These are phyloP conservation scores for Lasioglossum baleicum DNA, from an alignment of 1,140 invertebrate species.

Conservation along the genomic window DNA sequence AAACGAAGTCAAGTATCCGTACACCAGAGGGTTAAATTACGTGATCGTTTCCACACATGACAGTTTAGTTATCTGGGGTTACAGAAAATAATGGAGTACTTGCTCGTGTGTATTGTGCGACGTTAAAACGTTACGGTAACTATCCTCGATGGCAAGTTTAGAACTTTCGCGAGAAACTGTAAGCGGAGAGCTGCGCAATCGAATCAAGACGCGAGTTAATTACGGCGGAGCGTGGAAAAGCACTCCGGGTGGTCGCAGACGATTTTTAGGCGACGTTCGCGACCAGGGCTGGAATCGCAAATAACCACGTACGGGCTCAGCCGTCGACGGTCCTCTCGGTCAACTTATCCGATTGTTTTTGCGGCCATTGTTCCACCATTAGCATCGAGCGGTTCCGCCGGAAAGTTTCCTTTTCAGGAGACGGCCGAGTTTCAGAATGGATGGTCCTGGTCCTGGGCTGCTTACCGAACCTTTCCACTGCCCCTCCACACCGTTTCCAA, in stretches of 20 bases:
- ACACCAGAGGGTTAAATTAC: too few species aligned
- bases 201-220: conserved; percentile 3
- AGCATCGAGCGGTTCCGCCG: conserved; percentile 55
- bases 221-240: neutral
- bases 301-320: neutral
- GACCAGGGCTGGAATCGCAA: conserved; percentile 1
- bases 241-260: neutral
- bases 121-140: too few species aligned
- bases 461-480: neutral
- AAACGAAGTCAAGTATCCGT: too few species aligned
- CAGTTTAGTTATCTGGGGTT: too few species aligned
- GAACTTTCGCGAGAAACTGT: too few species aligned
- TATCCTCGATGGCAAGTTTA: too few species aligned
- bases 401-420: conserved; percentile 58
- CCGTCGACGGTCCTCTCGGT: conserved; percentile 16
- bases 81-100: too few species aligned
- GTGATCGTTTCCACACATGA: too few species aligned
- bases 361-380: conserved; percentile 58
- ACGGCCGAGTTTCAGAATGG: conserved; percentile 49
- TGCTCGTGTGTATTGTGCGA: too few species aligned
- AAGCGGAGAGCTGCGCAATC: too few species aligned
- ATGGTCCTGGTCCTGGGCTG: conserved; percentile 23
- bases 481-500: neutral
- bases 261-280: neutral
- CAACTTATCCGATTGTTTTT: conserved; percentile 58